Conservation (phyloP, 1,140 invertebrate genomes). For the Drepana arcuata region DNA sequence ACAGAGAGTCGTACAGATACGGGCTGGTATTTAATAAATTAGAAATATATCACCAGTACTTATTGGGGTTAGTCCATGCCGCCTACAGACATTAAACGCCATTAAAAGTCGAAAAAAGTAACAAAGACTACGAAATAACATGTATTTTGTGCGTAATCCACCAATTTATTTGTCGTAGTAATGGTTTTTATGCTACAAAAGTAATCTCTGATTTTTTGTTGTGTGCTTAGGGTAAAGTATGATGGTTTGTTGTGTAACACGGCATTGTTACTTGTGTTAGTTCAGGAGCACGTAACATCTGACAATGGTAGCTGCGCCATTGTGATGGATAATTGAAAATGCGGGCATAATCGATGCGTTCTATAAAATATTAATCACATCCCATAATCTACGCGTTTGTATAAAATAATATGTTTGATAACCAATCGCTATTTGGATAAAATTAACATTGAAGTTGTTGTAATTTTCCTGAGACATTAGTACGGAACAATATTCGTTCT, state of each 20-base stretch:
- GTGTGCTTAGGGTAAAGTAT: slow-evolving; percentile 35
- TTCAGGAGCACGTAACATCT: slow-evolving; percentile 26
- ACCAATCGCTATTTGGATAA: background rate
- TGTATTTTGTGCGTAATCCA: slow-evolving; percentile 31
- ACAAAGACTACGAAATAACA: slow-evolving; percentile 25
- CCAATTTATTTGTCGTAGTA: slow-evolving; percentile 39
- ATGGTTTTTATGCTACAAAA: slow-evolving; percentile 28
- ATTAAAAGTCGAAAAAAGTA: slow-evolving; percentile 30
- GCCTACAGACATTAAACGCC: slow-evolving; percentile 14
- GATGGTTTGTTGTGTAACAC: slow-evolving; percentile 47
- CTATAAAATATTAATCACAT: slow-evolving; percentile 13
- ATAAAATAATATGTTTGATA: background rate
- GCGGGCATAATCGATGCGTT: slow-evolving; percentile 44
- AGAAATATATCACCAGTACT: slow-evolving; percentile 2
- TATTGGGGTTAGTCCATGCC: background rate
- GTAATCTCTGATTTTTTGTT: slow-evolving; percentile 39
- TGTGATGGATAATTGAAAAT: slow-evolving; percentile 42
- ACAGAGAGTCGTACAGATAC: background rate
- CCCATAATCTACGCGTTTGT: background rate
- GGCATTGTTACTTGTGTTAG: slow-evolving; percentile 32
- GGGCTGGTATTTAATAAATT: background rate
- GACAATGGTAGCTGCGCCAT: slow-evolving; percentile 36
- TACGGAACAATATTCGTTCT: background rate
- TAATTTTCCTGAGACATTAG: background rate
- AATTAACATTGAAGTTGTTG: background rate